Conservation (phyloP, 2,888 invertebrate genomes). For the Cynaeus angustus region DNA sequence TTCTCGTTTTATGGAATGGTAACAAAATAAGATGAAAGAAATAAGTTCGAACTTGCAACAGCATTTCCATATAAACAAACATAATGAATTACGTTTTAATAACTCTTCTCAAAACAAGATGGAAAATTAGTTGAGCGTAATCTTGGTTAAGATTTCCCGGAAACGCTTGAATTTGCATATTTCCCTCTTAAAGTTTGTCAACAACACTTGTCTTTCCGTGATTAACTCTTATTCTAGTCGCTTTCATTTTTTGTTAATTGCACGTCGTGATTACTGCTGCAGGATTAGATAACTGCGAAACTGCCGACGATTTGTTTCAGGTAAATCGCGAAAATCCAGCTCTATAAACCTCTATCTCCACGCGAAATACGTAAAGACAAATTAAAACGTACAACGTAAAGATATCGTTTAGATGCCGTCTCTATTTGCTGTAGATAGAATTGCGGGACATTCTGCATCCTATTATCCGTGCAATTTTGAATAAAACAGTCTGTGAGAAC, state of each 20-base stretch:
- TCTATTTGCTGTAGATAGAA: conserved; percentile 28
- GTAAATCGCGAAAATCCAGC: conserved; percentile 30
- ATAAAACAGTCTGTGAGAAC: conserved; percentile 33
- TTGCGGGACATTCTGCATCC: conserved; percentile 48
- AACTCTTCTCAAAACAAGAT: conserved; percentile 55
- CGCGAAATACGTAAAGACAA: conserved; percentile 38
- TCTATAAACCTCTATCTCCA: conserved; percentile 15
- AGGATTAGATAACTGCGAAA: conserved; percentile 30
- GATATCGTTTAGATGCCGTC: conserved; percentile 35
- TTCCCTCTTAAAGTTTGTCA: conserved; percentile 55
- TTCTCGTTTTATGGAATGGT: too few species aligned
- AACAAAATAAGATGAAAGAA: background rate
- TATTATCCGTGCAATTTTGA: conserved; percentile 50
- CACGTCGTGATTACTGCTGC: conserved; percentile 19
- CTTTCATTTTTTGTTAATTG: conserved; percentile 30
- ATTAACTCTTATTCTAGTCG: conserved; percentile 52
- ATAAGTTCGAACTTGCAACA: background rate
- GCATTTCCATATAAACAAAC: conserved; percentile 10
- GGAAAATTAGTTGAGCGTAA: conserved; percentile 58
- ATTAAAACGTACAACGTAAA: conserved; percentile 41
- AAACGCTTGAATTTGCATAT: conserved; percentile 58
- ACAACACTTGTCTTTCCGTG: conserved; percentile 54
- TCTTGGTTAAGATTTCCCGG: conserved; percentile 55
- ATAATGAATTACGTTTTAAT: conserved; percentile 45
- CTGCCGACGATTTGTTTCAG: conserved; percentile 27